A percentile compares a stretch with the other conserved stretches of the same genome.
Conservation (phyloP, 2,888 invertebrate genomes). For the Cephus rjabovi region DNA sequence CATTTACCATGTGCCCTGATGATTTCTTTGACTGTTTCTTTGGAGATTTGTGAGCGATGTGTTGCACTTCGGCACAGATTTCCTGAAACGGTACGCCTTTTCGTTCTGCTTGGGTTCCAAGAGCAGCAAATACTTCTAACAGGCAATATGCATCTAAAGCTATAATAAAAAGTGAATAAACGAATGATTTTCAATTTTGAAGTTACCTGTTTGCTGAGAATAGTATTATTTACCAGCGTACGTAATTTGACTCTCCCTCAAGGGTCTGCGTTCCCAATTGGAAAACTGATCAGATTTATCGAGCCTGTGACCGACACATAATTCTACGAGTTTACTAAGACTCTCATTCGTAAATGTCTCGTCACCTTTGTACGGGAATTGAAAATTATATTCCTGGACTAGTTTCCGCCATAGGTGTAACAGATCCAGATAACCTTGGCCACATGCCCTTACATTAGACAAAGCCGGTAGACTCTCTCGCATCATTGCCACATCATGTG, state of each 20-base stretch:
- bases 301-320: constrained; percentile 80
- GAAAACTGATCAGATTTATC: constrained; percentile 93
- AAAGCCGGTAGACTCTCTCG: constrained; percentile 71
- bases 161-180: constrained; percentile 48
- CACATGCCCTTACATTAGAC: constrained; percentile 65
- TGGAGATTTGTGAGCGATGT: constrained; percentile 63
- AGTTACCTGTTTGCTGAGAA: neutral
- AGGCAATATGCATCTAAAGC: constrained; percentile 91
- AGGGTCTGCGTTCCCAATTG: constrained; percentile 88
- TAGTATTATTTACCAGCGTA: constrained; percentile 75
- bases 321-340: constrained; percentile 79
- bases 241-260: constrained; percentile 80
- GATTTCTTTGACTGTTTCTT: constrained; percentile 66
- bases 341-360: constrained; percentile 73
- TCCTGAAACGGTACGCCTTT: constrained; percentile 74
- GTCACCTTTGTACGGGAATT: constrained; percentile 71
- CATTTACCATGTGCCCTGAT: neutral
- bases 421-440: constrained; percentile 72
- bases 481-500: constrained; percentile 73
- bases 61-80: constrained; percentile 70
- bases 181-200: neutral
- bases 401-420: constrained; percentile 72
- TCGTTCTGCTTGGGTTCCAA: constrained; percentile 69
- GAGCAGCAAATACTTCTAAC: constrained; percentile 80
- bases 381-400: constrained; percentile 68